Base-by-base conservation (phyloP, 2,113 vertebrate genomes). In the Periophthalmodon schlosseri region DNA sequence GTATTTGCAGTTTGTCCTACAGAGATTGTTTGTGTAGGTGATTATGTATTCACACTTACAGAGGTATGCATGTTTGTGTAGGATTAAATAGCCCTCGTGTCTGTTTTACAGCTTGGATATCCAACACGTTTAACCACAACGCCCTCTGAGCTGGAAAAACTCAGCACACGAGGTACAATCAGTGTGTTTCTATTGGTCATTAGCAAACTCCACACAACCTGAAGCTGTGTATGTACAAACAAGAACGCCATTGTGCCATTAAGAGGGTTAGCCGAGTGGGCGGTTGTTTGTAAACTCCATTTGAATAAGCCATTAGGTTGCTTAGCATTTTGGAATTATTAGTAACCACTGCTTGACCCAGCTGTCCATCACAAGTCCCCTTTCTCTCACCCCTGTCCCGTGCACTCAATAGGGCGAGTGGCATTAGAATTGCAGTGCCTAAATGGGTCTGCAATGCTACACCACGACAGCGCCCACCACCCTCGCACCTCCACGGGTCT, bases 381-480 rank as follows among this genome's bases (percentile, higher is more conserved):
- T 71, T 69, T 65, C 63, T 68, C 75, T 60, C n/a, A 71, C 56
- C 69, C 57, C 66, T 23, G 36, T 50, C 56, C 50, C 65, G 28
- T 33, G 54, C n/a, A 28, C 85, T 83, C 78, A 61, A 44, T 65
- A 70, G 72, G 81, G 82, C 69, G 34, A 5, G 24, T 82, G 86
- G 85, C 84, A 86, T 76, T 66, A 79, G 88, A 89, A 87, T 77
- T 88, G 85, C 76, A 80, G 69, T 77, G 33, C 63, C 86, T 86
- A 86, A 88, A 89, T 89, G 75, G 88, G 81, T 81, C 91, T 87
- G 81, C 84, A 60, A 79, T 76, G 81, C 84, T 77, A 70, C 76
- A 76, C 82, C 84, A 87, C 78, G 76, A 87, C 84, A 76, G 75
- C 81, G 78, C 61, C 75, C 81, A 71, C 63, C 81, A 86, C 75